A percentile compares a stretch with the other conserved stretches of the same genome.
Evolutionary conservation across 2,888 invertebrate genomes (phyloP).

Genomic region (Coelogynopora nodosa): DNA sequence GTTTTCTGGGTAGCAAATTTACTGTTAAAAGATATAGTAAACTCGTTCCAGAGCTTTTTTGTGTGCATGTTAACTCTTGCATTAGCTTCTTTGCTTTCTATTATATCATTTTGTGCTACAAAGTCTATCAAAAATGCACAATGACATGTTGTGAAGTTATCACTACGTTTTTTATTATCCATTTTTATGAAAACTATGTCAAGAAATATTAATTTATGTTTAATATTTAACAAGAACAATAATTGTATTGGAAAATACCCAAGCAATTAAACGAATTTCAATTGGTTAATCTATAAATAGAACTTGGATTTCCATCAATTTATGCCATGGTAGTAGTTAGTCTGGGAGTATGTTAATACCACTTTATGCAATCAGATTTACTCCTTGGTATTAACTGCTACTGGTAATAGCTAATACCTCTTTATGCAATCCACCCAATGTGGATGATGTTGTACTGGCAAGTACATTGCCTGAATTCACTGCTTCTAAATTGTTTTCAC

Average conservation of each 20-base stretch:
- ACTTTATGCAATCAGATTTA: slow-evolving; percentile 5
- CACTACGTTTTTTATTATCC: background rate
- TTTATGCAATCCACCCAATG: slow-evolving; percentile 17
- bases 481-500: background rate
- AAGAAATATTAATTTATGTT: background rate
- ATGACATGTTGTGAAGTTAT: background rate
- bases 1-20: background rate
- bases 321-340: slow-evolving; percentile 6
- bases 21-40: background rate
- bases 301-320: background rate
- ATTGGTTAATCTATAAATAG: slow-evolving; percentile 5
- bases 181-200: background rate
- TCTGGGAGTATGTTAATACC: slow-evolving; percentile 18
- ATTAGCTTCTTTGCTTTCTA: background rate
- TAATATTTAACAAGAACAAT: background rate
- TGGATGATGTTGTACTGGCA: background rate
- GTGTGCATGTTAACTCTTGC: background rate
- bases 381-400: slow-evolving; percentile 2
- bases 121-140: background rate
- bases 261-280: background rate
- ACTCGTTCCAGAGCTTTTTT: background rate
- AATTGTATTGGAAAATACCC: background rate
- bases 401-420: background rate
- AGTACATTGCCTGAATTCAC: background rate
- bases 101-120: background rate